Evolutionary conservation across 2,797 vertebrate species (phyloP).

Genomic region (Chrysocyon brachyurus): DNA sequence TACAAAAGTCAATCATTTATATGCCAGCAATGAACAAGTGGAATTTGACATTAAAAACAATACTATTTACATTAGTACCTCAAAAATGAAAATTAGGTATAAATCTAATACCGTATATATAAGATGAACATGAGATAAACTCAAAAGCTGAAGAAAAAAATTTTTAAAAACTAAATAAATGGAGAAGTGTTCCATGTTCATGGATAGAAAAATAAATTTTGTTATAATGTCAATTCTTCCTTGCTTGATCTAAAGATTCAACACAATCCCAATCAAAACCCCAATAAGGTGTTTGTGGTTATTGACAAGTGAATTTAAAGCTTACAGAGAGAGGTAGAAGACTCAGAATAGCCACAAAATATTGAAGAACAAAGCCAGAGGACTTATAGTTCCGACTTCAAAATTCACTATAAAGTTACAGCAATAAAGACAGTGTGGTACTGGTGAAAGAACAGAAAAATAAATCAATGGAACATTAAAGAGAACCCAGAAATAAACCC

Average conservation of each 20-base stretch:
- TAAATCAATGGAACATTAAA: neutral
- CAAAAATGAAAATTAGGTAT: neutral
- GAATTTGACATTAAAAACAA: constrained; percentile 35
- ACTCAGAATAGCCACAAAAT: neutral
- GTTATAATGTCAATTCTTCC: neutral
- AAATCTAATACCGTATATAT: neutral
- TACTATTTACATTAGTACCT: neutral
- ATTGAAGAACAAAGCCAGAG: neutral
- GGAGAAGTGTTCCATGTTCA: neutral
- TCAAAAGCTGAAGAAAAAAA: neutral
- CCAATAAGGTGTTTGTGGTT: neutral
- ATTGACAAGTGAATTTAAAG: neutral
- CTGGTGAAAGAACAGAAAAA: neutral
- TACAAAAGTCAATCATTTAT: neutral
- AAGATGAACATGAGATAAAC: neutral
- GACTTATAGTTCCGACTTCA: neutral
- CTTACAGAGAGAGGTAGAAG: neutral
- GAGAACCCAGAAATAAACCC: neutral
- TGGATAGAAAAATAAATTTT: neutral
- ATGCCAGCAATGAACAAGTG: neutral
- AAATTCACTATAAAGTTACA: neutral
- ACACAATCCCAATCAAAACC: neutral
- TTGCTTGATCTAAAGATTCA: neutral
- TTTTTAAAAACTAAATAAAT: neutral
- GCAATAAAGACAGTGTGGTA: neutral